A percentile compares a stretch with the other conserved stretches of the same genome.
Conservation (phyloP, 2,113 vertebrate genomes). For the Larimichthys crocea region DNA sequence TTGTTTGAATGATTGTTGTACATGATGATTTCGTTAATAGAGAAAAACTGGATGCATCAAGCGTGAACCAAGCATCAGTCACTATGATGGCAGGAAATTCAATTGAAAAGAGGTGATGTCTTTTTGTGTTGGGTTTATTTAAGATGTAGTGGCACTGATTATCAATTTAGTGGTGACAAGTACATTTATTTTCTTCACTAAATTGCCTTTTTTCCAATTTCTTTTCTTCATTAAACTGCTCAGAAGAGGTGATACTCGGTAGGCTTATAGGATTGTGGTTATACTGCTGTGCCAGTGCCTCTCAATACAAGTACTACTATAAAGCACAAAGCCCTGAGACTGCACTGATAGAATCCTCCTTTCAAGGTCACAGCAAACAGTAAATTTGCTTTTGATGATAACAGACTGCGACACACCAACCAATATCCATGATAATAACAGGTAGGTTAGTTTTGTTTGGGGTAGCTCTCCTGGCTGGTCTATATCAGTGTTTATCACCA, state of each 20-base stretch:
- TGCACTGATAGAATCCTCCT: slow-evolving; percentile 26
- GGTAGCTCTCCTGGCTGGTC: background rate
- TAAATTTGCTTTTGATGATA: slow-evolving; percentile 27
- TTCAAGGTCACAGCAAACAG: slow-evolving; percentile 32
- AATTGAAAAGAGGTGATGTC: no score
- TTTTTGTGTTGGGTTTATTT: no score
- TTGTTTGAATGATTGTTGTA: no score
- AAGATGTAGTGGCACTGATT: no score
- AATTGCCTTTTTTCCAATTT: no score
- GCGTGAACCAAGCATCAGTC: no score
- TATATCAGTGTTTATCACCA: slow-evolving; percentile 9
- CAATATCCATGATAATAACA: slow-evolving; percentile 14
- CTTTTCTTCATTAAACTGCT: background rate
- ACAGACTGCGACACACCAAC: background rate
- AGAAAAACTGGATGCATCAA: no score
- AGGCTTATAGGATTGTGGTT: background rate
- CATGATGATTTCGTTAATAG: no score
- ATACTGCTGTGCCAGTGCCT: background rate
- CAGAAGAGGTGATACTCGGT: background rate
- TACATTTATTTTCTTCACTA: no score
- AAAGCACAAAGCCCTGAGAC: background rate
- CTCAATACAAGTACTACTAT: background rate
- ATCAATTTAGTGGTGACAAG: background rate
- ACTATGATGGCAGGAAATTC: no score
- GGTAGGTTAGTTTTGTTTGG: slow-evolving; percentile 1